Evolutionary conservation across 2,113 vertebrate species (phyloP), one percentile per base, ranked within the genome.

Genomic region (Eurypyga helias): DNA sequence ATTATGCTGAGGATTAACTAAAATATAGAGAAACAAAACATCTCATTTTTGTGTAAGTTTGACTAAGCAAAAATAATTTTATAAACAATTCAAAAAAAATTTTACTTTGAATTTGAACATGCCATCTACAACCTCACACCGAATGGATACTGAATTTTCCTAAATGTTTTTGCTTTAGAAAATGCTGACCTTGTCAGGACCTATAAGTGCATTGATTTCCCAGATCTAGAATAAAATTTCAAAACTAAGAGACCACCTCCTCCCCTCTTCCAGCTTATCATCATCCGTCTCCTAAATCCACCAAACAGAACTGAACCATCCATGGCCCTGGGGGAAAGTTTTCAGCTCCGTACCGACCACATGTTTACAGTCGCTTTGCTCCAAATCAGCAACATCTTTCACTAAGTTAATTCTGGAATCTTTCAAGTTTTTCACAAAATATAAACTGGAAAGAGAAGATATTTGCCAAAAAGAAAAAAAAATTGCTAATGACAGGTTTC

Each of bases 321-420:
- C 2, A 0, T 20, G 11, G 20, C 20, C 31, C 28, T 33, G 5
- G 4, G 29, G 79, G 17, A 72, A 79, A 77, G 51, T 17, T 21
- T 29, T 49, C 43, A 16, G 9, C 10, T 49, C 45, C 1, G 0
- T 7, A 49, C 9, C 31, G n/a, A 31, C 26, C 13, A 15, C 0
- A 2, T 19, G 9, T 69, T 83, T 62, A 55, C 17, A 70, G 38
- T 1, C 21, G 33, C 55, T 61, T 31, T 26, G 20, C 61, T 80
- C 38, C 34, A 72, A 58, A 64, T 26, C 31, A 45, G 41, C 23
- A 33, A 78, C 62, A 4, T 21, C 19, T 49, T 57, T 33, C 29
- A 46, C 65, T 57, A 15, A 66, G 11, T 66, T 28, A 71, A 7
- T 71, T 71, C 31, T 54, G 52, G 51, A 87, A 71, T 61, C 6